Conservation (phyloP, 2,888 invertebrate species). For the Eledona agricola region DNA sequence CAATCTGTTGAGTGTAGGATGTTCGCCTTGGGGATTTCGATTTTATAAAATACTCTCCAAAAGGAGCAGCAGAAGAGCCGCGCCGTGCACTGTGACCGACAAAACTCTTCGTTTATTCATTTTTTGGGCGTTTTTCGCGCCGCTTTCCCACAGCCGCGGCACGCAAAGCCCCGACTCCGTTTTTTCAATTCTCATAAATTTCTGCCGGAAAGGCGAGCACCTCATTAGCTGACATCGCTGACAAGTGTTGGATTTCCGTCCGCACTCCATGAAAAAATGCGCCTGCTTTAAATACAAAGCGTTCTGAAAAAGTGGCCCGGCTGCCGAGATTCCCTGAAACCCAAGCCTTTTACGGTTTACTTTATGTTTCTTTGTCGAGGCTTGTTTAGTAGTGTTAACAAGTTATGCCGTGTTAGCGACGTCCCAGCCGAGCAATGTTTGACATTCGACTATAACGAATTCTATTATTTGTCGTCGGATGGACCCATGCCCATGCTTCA, state of each 20-base stretch:
- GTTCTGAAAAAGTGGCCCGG: too few relatives aligned
- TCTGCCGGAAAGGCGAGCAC: too few relatives aligned
- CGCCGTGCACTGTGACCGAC: too few relatives aligned
- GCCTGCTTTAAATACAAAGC: conserved; percentile 5
- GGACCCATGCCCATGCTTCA: conserved; percentile 24
- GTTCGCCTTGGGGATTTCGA: conserved; percentile 42
- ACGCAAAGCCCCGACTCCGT: too few relatives aligned
- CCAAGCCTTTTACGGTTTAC: conserved; percentile 31
- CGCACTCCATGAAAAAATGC: too few relatives aligned
- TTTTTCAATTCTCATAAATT: too few relatives aligned
- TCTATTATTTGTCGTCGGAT: conserved; percentile 31
- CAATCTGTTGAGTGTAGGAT: conserved; percentile 47
- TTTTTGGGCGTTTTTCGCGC: too few relatives aligned
- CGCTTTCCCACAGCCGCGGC: too few relatives aligned
- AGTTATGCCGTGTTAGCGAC: conserved; percentile 31
- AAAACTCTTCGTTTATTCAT: too few relatives aligned
- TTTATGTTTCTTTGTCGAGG: conserved; percentile 26
- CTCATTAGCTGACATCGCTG: too few relatives aligned
- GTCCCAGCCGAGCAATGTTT: conserved; percentile 31
- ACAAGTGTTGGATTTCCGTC: too few relatives aligned
- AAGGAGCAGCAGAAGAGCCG: conserved; percentile 1
- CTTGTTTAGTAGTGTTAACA: conserved; percentile 33
- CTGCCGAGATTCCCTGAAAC: conserved; percentile 20
- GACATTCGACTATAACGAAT: conserved; percentile 37
- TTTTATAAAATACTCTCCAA: conserved; percentile 24